Evolutionary conservation across 2,113 vertebrate genomes (phyloP).

Genomic region (Rhynchomys soricoides): DNA sequence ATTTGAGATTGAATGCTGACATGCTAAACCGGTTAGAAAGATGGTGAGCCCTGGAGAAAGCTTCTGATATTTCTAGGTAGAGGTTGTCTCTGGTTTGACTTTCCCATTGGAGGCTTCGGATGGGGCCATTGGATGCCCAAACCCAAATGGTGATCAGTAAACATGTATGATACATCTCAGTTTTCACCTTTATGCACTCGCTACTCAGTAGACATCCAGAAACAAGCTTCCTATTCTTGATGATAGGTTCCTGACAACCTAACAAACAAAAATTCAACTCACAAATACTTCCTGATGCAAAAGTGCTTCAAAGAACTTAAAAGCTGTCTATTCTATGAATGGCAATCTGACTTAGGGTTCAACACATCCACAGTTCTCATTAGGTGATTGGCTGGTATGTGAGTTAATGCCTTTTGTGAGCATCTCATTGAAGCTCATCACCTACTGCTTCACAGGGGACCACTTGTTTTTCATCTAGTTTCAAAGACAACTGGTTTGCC

Average conservation of each 20-base stretch:
- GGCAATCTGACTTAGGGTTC: not conserved
- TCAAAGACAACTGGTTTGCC: not conserved
- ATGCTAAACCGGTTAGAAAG: not conserved
- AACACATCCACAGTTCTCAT: not conserved
- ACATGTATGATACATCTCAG: conserved; percentile 45
- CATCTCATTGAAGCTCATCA: not conserved
- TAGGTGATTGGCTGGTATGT: not conserved
- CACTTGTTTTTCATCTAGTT: not conserved
- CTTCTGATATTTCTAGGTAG: not conserved
- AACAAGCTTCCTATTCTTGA: not conserved
- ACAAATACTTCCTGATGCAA: not conserved
- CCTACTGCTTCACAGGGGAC: rapidly evolving
- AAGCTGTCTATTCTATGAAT: not conserved
- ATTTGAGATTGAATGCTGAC: not conserved
- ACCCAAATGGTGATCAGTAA: conserved; percentile 32
- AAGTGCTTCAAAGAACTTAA: not conserved
- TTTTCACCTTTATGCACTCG: not conserved
- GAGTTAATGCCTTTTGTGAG: rapidly evolving
- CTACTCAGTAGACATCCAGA: not conserved
- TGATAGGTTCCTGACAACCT: not conserved
- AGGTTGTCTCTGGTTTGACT: not conserved
- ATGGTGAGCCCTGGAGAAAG: not conserved
- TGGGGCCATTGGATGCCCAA: not conserved
- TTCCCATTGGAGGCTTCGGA: not conserved
- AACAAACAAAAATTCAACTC: not conserved